Evolutionary conservation across 2,888 invertebrate genomes (phyloP).

Genomic region (Scaptomyza tumidula): DNA sequence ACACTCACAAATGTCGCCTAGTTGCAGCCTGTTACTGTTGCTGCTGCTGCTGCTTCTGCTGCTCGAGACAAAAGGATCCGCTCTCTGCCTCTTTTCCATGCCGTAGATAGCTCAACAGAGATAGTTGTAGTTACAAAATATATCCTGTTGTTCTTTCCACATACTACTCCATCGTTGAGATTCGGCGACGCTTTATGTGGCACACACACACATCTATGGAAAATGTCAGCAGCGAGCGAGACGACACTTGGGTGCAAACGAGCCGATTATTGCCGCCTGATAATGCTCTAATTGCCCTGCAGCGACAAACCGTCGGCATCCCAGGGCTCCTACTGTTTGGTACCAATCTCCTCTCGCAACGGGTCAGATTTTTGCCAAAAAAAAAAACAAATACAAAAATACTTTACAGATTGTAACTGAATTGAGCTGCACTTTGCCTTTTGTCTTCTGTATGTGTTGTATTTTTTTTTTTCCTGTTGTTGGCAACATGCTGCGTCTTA

Average conservation of each 20-base stretch:
- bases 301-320: slow-evolving; percentile 51
- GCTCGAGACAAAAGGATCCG: slow-evolving; percentile 28
- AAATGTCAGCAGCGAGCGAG: slow-evolving; percentile 57
- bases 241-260: slow-evolving; percentile 79
- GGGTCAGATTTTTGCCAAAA: slow-evolving; percentile 27
- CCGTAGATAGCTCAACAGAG: slow-evolving; percentile 31
- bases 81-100: not conserved
- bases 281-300: slow-evolving; percentile 79
- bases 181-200: slow-evolving; percentile 44
- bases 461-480: slow-evolving; percentile 3
- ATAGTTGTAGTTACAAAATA: slow-evolving; percentile 35
- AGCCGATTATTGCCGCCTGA: slow-evolving; percentile 79
- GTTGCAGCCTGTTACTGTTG: slow-evolving; percentile 7
- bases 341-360: slow-evolving; percentile 18
- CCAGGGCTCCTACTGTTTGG: slow-evolving; percentile 75
- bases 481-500: slow-evolving; percentile 38
- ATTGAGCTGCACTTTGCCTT: slow-evolving; percentile 21
- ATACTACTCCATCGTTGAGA: slow-evolving; percentile 23
- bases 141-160: slow-evolving; percentile 69
- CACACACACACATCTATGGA: not conserved
- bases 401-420: not conserved
- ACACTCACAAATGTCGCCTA: slow-evolving; percentile 43
- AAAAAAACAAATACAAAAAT: not conserved
- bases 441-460: slow-evolving; percentile 7
- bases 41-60: slow-evolving; percentile 7